Evolutionary conservation across 2,888 invertebrate genomes (phyloP), one percentile per base, ranked within the genome.

Genomic region (Clitarchus hookeri): DNA sequence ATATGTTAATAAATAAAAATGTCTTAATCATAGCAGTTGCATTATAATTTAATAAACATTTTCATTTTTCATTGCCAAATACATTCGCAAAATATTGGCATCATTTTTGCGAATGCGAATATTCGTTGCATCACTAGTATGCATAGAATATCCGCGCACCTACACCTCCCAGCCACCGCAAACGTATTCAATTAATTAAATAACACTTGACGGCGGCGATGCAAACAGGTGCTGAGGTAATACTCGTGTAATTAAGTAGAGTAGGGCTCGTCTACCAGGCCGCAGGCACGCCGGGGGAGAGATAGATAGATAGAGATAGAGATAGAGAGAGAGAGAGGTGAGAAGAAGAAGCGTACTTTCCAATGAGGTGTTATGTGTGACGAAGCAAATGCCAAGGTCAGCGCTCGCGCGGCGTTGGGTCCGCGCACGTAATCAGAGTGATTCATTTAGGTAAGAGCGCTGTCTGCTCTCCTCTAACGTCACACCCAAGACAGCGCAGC

Each of bases 201-300:
- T 65, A 65, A 65, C 65, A 65, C 65, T 65, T 65, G 65, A 23
- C 19, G 65, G 65, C 65, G 65, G 65, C 65, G 65, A 19, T 23
- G 19, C 65, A n/a, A 65, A n/a, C 65, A 19, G 16, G 65, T 65
- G 65, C 6, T 23, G 65, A n/a, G 65, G 65, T 65, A 65, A 65
- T 65, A n/a, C 65, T 65, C 65, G 65, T 65, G 65, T 65, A 65
- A 65, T 65, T 65, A 65, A 65, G 65, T n/a, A 65, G 65, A 65
- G 65, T 65, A 23, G 11, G 19, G 65, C 65, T 11, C 65, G 19
- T 6, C 65, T 6, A 65, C 65, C 65, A 3, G n/a, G n/a, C 53
- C 65, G 48, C 6, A 8, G 16, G 36, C n/a, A n/a, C n/a, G n/a
- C n/a, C n/a, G n/a, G n/a, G n/a, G n/a, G n/a, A n/a, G 48, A 48